phyloP scores from a whole-genome alignment of 2,113 vertebrate species.

The Microcebus lehilahytsara region DNA sequence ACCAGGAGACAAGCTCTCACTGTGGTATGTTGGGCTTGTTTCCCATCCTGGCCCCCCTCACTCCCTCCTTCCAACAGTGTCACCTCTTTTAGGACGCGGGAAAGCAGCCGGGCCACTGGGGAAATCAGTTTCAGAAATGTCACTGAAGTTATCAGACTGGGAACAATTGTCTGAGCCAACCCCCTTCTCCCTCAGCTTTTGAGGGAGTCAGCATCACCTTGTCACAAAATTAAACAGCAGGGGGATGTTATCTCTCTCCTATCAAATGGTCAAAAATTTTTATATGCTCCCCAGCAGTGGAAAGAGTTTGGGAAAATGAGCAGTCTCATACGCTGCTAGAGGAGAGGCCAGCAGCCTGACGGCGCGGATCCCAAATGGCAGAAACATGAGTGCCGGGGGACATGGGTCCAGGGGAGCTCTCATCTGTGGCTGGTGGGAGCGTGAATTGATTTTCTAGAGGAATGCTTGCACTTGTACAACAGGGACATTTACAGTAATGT shows the following conservation, averaged over 20 bases:
- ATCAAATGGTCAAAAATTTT: background rate
- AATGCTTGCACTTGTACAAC: background rate
- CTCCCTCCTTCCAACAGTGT: background rate
- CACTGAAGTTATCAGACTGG: conserved; percentile 50
- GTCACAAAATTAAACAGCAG: background rate
- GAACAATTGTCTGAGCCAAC: conserved; percentile 27
- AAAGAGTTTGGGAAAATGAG: background rate
- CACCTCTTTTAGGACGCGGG: conserved; percentile 68
- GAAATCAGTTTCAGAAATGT: conserved; percentile 46
- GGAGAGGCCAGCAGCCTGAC: background rate
- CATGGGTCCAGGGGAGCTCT: background rate
- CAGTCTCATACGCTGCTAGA: background rate
- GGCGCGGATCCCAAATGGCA: background rate
- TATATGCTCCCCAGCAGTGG: background rate
- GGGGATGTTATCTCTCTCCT: background rate
- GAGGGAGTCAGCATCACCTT: background rate
- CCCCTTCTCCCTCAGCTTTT: background rate
- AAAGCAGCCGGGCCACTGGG: conserved; percentile 55
- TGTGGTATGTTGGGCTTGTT: conserved; percentile 45
- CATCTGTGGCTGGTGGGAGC: background rate
- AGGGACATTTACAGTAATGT: background rate
- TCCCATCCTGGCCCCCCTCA: conserved; percentile 35
- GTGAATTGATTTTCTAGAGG: background rate
- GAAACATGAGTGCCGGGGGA: no score
- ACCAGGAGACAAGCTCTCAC: conserved; percentile 45